phyloP scores from a whole-genome alignment of 2,797 vertebrate genomes.

The Gouania willdenowi region DNA sequence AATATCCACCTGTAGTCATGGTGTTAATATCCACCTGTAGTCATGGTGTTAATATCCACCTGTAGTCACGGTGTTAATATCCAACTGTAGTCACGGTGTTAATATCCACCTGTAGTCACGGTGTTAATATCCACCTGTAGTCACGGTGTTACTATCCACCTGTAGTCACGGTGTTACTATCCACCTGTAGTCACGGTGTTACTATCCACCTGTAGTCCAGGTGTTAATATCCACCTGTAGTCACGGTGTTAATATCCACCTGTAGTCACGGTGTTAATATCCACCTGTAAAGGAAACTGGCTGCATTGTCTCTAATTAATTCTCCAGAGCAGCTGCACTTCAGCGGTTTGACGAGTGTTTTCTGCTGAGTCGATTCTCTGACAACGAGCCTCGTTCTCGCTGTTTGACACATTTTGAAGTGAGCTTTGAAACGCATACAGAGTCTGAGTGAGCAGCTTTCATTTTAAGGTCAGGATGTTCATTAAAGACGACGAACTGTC shows the following conservation, averaged over 20 bases:
- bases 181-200: constrained; percentile 19
- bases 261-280: constrained; percentile 42
- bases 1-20: constrained; percentile 31
- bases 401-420: constrained; percentile 12
- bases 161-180: constrained; percentile 44
- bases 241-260: too few relatives aligned
- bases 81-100: constrained; percentile 35
- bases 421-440: constrained; percentile 54
- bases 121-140: too few relatives aligned
- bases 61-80: too few relatives aligned
- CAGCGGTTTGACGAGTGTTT: constrained; percentile 37
- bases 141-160: too few relatives aligned
- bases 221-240: constrained; percentile 29
- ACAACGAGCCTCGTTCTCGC: too few relatives aligned
- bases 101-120: constrained; percentile 31
- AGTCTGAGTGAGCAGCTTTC: constrained; percentile 60
- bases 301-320: constrained; percentile 45
- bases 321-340: constrained; percentile 19
- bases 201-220: constrained; percentile 38
- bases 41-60: too few relatives aligned
- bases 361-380: constrained; percentile 48
- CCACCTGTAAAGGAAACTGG: constrained; percentile 27
- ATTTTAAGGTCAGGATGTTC: constrained; percentile 77
- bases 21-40: too few relatives aligned
- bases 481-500: constrained; percentile 74